Evolutionary conservation across 2,113 vertebrate genomes (phyloP).

Genomic region (Spilogale gracilis): DNA sequence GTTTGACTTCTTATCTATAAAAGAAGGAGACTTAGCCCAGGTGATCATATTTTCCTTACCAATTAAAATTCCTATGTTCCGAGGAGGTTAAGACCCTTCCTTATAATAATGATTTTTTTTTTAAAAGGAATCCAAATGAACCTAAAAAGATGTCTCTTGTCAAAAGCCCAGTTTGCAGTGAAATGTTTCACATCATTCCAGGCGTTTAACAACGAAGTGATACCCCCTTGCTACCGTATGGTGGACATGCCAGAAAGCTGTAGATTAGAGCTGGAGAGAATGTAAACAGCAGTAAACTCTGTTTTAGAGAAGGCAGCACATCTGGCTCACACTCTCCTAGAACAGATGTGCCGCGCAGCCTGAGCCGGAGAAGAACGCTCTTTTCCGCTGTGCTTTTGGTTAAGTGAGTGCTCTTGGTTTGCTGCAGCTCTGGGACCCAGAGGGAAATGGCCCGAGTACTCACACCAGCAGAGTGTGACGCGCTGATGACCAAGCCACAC

Average conservation of each 20-base stretch:
- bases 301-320: slow-evolving; percentile 46
- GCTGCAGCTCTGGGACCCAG: background rate
- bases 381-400: background rate
- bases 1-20: background rate
- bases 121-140: background rate
- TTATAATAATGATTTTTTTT: background rate
- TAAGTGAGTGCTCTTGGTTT: background rate
- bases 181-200: slow-evolving; percentile 38
- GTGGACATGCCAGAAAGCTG: slow-evolving; percentile 6
- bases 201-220: background rate
- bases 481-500: background rate
- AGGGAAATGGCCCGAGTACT: background rate
- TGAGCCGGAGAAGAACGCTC: background rate
- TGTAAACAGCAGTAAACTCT: slow-evolving; percentile 57
- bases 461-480: background rate
- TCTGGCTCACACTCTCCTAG: slow-evolving; percentile 19
- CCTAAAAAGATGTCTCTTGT: background rate
- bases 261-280: background rate
- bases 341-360: background rate
- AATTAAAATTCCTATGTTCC: background rate
- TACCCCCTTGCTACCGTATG: background rate
- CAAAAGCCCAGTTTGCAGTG: background rate
- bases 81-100: background rate
- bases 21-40: background rate
- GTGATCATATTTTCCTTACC: background rate